Evolutionary conservation across 2,888 invertebrate genomes (phyloP), one percentile per base, ranked within the genome.

Genomic region (Torymus aiolomorphi): DNA sequence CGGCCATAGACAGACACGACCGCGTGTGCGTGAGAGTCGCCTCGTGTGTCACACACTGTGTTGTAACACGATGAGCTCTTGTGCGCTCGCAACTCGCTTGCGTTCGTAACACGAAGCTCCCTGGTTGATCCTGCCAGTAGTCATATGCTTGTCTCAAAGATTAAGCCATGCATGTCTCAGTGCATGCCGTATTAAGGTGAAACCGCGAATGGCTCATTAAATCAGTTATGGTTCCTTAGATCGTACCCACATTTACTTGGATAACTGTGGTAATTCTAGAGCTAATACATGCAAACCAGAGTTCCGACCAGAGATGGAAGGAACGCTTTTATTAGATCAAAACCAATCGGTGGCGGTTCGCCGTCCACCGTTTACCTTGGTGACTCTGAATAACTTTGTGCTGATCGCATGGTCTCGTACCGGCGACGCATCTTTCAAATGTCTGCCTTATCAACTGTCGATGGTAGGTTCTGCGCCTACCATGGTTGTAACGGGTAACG

Each of bases 211-310:
- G 92, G 92, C 92, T 92, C 92, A 92, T 92, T 92, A 92, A 91
- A 92, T 92, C 92, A 92, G 92, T 92, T 92, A 91, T 92, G 91
- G 91, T 92, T 92, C 91, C 89, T 91, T 91, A 89, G 92, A 92
- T 91, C 89, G n/a, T n/a, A n/a, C n/a, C n/a, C n/a, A n/a, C n/a
- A n/a, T n/a, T 86, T 91, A 91, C 91, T 91, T 91, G 92, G 92
- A 92, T 92, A 92, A 92, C 92, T 92, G 93, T 93, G 92, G 92
- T 91, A 93, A 93, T 93, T 93, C 92, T 92, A 92, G 92, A 93
- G 93, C 93, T 93, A 93, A 93, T 93, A 93, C 93, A 92, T 93
- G 93, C 92, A 91, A 91, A n/a, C n/a, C n/a, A n/a, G n/a, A n/a
- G n/a, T n/a, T n/a, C n/a, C n/a, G n/a, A n/a, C n/a, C n/a, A n/a